Base-by-base conservation (phyloP, 92 coral and sea anemone genomes). In the Epizoanthus scotinus region DNA sequence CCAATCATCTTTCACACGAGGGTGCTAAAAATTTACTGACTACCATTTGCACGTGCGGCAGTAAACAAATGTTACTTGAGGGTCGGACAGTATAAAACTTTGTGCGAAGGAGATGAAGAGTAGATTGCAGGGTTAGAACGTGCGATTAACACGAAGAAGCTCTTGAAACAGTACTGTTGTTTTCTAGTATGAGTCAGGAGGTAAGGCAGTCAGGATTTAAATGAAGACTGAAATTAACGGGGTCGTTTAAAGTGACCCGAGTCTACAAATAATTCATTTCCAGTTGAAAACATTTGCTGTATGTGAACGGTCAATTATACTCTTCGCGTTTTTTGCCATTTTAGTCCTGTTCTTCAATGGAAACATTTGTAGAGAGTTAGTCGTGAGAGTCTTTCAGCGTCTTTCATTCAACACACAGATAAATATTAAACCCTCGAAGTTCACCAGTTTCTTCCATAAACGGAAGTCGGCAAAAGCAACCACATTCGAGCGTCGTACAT, bases 11-110 rank as follows among this genome's bases (percentile, higher is more conserved):
- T 6, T 36, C 63, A 20, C 28, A 13, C 5, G 6, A 21, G 20
- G 36, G 52, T 57, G 42, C 6, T 57, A 62, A 58, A 58, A 73
- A 20, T 20, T 57, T 22, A 21, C 20, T 12, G 80, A 34, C 67
- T 5, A 34, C 58, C 80, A 74, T 74, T 74, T 59, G 29, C 80
- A 74, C 80, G 80, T 74, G 80, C 80, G 53, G 25, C 67, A 9
- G 80, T 74, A 74, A 74, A 74, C 80, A 74, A 74, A 34, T 59
- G 69, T 10, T 64, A 64, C 44, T 15, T 64, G 18, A 21, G 49
- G 0, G 55, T 24, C 29, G 40, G 54, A 19, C 27, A 36, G 17
- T 59, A 75, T 75, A 75, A 75, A 75, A 59, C 81, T 21, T 59
- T 15, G 38, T 36, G 55, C 63, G 61, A 9, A 75, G 53, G 81